Evolutionary conservation across 2,888 invertebrate genomes (phyloP).

Genomic region (Trilocha varians): DNA sequence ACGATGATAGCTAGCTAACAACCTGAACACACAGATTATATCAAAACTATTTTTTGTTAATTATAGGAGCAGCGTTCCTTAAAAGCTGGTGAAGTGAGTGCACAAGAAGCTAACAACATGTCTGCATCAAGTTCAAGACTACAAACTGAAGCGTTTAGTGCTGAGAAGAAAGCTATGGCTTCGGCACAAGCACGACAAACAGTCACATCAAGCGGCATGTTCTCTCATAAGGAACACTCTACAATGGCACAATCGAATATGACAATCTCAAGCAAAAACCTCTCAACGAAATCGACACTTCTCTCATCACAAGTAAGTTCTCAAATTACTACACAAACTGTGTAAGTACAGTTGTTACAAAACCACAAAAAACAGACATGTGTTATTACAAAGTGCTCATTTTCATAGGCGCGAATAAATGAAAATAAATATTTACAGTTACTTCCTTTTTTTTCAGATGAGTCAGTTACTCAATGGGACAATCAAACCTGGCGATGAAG

Average conservation of each 20-base stretch:
- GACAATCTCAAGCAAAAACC: conserved; percentile 83
- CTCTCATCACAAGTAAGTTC: conserved; percentile 66
- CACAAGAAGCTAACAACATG: conserved; percentile 89
- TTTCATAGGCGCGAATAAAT: neutral
- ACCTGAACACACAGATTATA: neutral
- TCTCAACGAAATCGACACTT: conserved; percentile 76
- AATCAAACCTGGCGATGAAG: conserved; percentile 79
- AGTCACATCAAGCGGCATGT: conserved; percentile 84
- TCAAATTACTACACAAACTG: neutral
- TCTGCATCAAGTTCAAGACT: conserved; percentile 88
- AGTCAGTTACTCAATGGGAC: conserved; percentile 79
- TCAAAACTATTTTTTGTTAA: neutral
- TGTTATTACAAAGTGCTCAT: neutral
- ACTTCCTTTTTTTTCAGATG: conserved; percentile 53
- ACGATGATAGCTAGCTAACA: no score
- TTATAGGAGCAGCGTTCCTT: conserved; percentile 87
- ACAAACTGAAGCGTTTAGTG: conserved; percentile 88
- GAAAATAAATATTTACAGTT: conserved; percentile 16
- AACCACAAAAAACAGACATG: neutral
- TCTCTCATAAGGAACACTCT: conserved; percentile 78
- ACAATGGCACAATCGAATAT: conserved; percentile 87
- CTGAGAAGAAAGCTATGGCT: conserved; percentile 83
- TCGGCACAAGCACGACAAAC: conserved; percentile 86
- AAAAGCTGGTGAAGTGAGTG: conserved; percentile 87
- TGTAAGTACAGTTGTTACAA: neutral